phyloP scores from a whole-genome alignment of 2,797 vertebrate genomes.

The Sebastes minor region DNA sequence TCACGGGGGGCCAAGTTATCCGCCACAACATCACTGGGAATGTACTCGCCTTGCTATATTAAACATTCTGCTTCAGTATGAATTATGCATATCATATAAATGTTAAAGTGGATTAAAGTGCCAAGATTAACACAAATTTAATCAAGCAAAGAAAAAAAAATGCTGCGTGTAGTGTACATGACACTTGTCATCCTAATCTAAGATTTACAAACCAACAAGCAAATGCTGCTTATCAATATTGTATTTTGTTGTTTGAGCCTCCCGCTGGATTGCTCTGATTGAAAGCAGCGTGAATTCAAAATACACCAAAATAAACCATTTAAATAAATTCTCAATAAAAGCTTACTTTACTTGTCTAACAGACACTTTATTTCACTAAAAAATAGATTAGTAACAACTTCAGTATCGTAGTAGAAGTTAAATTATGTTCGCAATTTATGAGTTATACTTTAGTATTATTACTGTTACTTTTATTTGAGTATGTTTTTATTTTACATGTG shows the following conservation, averaged over 20 bases:
- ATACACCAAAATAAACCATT: not conserved
- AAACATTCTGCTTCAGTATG: conserved; percentile 26
- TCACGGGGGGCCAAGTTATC: conserved; percentile 25
- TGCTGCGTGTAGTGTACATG: not conserved
- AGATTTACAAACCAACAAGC: not conserved
- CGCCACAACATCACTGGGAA: conserved; percentile 16
- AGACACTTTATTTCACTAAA: not conserved
- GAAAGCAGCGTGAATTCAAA: not conserved
- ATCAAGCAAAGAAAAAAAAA: conserved; percentile 9
- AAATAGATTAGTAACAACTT: not conserved
- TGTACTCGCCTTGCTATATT: conserved; percentile 29
- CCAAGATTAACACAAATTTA: conserved; percentile 42
- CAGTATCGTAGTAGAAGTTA: not conserved
- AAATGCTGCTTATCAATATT: not conserved
- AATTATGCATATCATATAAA: conserved; percentile 52
- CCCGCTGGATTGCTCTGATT: not conserved
- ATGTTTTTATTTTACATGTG: not conserved
- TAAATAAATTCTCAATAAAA: not conserved
- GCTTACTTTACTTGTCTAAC: not conserved
- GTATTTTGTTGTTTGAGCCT: not conserved
- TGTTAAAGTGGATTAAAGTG: conserved; percentile 47
- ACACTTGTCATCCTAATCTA: conserved; percentile 1
- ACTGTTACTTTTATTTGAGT: not conserved
- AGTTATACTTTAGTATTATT: not conserved
- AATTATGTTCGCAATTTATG: not conserved